Conservation (phyloP, 1,140 invertebrate genomes). For the Theocolax elegans region DNA sequence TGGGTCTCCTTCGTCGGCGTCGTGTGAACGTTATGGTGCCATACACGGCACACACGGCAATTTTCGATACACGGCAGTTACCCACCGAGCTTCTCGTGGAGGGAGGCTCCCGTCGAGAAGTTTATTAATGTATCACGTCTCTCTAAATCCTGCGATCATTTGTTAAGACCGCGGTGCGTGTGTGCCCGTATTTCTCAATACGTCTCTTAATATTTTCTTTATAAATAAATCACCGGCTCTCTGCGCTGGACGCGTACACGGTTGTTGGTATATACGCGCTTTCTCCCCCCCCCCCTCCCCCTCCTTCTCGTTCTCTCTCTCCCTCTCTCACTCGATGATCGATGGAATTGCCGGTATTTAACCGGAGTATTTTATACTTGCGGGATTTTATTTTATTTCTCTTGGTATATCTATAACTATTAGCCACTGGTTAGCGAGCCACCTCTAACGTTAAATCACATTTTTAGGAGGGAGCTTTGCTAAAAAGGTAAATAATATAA, state of each 20-base stretch:
- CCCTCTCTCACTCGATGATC: not conserved
- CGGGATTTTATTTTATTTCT: too few relatives aligned
- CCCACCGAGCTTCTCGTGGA: not conserved
- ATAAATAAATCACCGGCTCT: conserved; percentile 21
- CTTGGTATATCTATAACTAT: too few relatives aligned
- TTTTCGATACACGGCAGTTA: conserved; percentile 7
- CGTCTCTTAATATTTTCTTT: conserved; percentile 6
- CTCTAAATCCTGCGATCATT: conserved; percentile 8
- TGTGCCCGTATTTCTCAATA: not conserved
- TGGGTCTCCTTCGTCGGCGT: conserved; percentile 48
- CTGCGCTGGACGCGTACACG: not conserved
- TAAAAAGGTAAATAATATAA: too few relatives aligned
- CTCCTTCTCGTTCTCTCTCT: too few relatives aligned
- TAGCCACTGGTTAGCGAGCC: too few relatives aligned
- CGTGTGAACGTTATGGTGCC: conserved; percentile 23
- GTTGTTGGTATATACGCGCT: too few relatives aligned
- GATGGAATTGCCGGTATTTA: not conserved
- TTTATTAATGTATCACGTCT: conserved; percentile 23
- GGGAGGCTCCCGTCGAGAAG: conserved; percentile 9
- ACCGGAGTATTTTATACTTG: too few relatives aligned
- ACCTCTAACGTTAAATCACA: too few relatives aligned
- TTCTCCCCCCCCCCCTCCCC: too few relatives aligned
- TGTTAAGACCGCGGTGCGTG: conserved; percentile 3
- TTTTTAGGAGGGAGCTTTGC: too few relatives aligned
- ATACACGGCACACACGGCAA: not conserved